Evolutionary conservation across 1,140 invertebrate genomes (phyloP), one percentile per base, ranked within the genome.

Genomic region (Delia radicum): DNA sequence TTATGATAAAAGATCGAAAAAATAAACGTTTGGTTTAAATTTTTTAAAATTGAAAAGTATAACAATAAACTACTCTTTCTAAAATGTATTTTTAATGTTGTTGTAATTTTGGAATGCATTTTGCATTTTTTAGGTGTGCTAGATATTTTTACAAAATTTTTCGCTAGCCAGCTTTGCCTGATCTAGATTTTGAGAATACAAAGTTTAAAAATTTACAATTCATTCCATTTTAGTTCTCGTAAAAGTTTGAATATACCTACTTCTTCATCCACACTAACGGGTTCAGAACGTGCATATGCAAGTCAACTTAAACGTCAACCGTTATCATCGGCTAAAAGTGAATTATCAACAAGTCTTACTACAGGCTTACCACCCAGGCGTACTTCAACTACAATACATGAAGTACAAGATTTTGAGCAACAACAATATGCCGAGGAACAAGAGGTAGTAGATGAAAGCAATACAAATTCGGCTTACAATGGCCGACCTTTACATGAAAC

Each of bases 191-290:
- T 37, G 6, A 37, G 6, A n/a, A n/a, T n/a, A n/a, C n/a, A n/a
- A n/a, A n/a, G n/a, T n/a, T n/a, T n/a, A n/a, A 55, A 55, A 8
- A 65, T 26, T 12, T 67, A 67, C 31, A 28, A 4, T 29, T 29
- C 5, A 28, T 62, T 71, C 67, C n/a, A 26, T 48, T 67, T 65
- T 61, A 84, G 82, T 29, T 79, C 79, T 8, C 79, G 83, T 21
- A 81, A 83, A 6, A 79, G 77, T 12, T 42, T 85, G 37, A 84
- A 85, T 75, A 79, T 85, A 69, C 76, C 78, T 3, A 48, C 74
- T 31, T n/a, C 63, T n/a, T 42, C 55, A 63, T 26, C 75, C 73
- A 61, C 67, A 71, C 71, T 55, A 74, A 73, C 75, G 65, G 65
- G 78, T 76, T 65, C 75, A 71, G 12, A 73, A 77, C 74, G 69